phyloP scores from a whole-genome alignment of 2,888 invertebrate species.

The Ditula angustiorana region DNA sequence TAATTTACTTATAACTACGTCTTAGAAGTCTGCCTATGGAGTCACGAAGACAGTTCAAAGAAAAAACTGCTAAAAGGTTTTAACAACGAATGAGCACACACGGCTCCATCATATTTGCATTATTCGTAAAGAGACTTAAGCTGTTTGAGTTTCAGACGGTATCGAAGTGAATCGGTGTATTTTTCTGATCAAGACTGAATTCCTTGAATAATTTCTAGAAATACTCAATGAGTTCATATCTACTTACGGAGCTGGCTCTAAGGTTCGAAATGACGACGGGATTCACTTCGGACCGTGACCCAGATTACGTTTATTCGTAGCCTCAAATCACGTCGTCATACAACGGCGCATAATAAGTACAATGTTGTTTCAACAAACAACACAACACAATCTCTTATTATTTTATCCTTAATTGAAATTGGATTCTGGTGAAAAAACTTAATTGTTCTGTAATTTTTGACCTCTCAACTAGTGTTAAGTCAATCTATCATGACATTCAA shows the following conservation, averaged over 20 bases:
- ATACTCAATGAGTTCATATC: constrained; percentile 37
- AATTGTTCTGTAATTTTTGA: constrained; percentile 17
- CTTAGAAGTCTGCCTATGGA: constrained; percentile 25
- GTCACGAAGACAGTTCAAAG: constrained; percentile 47
- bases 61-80: constrained; percentile 16
- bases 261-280: constrained; percentile 57
- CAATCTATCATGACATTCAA: constrained; percentile 8
- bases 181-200: constrained; percentile 42
- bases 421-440: not conserved
- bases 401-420: not conserved
- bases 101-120: not conserved
- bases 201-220: constrained; percentile 36
- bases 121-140: not conserved
- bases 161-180: constrained; percentile 2
- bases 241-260: constrained; percentile 45
- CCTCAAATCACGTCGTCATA: constrained; percentile 56
- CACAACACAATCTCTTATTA: not conserved
- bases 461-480: constrained; percentile 6
- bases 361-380: constrained; percentile 35
- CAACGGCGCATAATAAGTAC: constrained; percentile 43
- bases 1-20: constrained; percentile 54
- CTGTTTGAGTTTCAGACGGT: not conserved
- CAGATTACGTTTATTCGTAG: constrained; percentile 72
- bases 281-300: constrained; percentile 75
- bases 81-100: constrained; percentile 6